Conservation (phyloP, 2,113 vertebrate species). For the Ranitomeya imitator region DNA sequence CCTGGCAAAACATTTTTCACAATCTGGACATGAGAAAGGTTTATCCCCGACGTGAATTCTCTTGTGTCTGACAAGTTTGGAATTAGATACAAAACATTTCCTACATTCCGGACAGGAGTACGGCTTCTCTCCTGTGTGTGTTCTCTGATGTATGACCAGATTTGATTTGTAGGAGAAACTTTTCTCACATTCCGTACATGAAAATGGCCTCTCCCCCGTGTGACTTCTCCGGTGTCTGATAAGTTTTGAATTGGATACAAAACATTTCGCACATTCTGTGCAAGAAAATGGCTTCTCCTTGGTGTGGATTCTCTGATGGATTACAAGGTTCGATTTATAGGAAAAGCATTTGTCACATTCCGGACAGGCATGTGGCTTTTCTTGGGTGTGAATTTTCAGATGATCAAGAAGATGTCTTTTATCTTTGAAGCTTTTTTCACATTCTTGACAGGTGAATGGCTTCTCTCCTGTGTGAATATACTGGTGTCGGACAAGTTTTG, state of each 20-base stretch:
- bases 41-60: slow-evolving; percentile 68
- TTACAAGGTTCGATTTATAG: background rate
- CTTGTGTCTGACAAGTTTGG: background rate
- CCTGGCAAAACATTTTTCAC: slow-evolving; percentile 39
- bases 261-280: too few species aligned
- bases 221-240: too few species aligned
- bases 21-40: background rate
- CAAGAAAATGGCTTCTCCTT: slow-evolving; percentile 56
- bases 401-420: slow-evolving; percentile 63
- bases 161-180: too few species aligned
- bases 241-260: too few species aligned
- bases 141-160: too few species aligned
- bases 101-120: slow-evolving; percentile 67
- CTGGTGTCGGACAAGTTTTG: too few species aligned
- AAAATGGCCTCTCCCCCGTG: too few species aligned
- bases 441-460: too few species aligned
- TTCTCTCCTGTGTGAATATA: background rate
- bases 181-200: too few species aligned
- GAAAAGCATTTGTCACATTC: slow-evolving; percentile 66
- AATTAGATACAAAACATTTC: slow-evolving; percentile 40
- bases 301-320: slow-evolving; percentile 64
- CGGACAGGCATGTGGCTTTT: slow-evolving; percentile 39
- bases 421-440: background rate
- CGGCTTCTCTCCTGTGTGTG: too few species aligned
- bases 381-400: slow-evolving; percentile 64